These are phyloP conservation scores for Delichon dasypus DNA, from an alignment of 2,797 vertebrate species.

Conservation along the genomic window DNA sequence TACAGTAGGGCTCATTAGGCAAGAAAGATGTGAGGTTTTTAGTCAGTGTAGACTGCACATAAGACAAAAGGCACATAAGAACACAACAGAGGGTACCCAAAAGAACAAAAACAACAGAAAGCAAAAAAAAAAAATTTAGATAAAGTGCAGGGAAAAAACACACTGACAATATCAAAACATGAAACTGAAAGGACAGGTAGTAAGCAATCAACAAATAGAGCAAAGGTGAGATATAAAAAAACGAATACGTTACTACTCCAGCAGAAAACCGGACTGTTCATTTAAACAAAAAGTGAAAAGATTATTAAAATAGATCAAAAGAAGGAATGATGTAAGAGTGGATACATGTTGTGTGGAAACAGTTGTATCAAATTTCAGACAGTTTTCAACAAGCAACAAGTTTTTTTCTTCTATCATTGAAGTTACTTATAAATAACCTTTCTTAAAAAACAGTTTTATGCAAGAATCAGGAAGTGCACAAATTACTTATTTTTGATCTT, in stretches of 20 bases:
- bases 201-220: neutral
- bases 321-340: neutral
- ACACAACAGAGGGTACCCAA: neutral
- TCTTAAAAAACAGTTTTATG: neutral
- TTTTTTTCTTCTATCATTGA: neutral
- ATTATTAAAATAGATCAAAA: neutral
- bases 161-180: neutral
- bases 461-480: neutral
- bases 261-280: neutral
- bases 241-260: neutral
- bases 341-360: neutral
- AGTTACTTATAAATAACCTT: neutral
- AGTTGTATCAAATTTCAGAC: neutral
- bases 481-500: conserved; percentile 22
- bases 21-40: neutral
- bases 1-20: neutral
- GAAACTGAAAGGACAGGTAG: neutral
- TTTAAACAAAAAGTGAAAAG: neutral
- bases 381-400: neutral
- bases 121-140: neutral
- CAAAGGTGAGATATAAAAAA: neutral
- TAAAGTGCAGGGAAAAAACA: neutral
- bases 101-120: neutral
- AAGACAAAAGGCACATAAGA: neutral
- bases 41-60: neutral